phyloP scores from a whole-genome alignment of 2,888 invertebrate species.

The Diachrysia chrysitis region DNA sequence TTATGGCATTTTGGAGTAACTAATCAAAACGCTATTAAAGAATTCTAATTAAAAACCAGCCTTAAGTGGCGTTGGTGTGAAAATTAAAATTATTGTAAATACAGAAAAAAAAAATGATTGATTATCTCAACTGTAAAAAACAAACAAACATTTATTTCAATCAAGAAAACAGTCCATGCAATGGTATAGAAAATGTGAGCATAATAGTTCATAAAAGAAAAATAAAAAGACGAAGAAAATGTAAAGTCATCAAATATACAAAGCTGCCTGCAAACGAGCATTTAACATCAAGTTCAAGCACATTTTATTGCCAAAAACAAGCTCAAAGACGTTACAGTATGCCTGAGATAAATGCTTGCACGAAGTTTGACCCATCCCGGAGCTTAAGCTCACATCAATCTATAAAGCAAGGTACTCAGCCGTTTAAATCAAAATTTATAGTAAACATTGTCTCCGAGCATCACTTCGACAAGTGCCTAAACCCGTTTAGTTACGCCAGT shows the following conservation, averaged over 20 bases:
- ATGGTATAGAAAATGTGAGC: conserved; percentile 27
- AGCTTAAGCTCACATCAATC: conserved; percentile 9
- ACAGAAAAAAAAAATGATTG: neutral
- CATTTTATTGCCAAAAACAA: neutral
- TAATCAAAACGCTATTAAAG: neutral
- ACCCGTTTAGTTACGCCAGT: conserved; percentile 18
- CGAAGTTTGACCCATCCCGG: neutral
- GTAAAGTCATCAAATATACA: conserved; percentile 12
- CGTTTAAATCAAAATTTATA: conserved; percentile 25
- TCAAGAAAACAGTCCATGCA: conserved; percentile 8
- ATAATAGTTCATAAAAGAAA: conserved; percentile 35
- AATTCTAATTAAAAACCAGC: neutral
- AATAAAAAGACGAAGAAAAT: conserved; percentile 23
- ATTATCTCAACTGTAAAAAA: conserved; percentile 17
- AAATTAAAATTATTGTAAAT: neutral
- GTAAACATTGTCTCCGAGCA: conserved; percentile 35
- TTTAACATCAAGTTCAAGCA: conserved; percentile 21
- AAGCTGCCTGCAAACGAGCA: conserved; percentile 6
- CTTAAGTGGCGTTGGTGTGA: too few species aligned
- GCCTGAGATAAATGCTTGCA: conserved; percentile 29
- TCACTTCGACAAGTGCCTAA: conserved; percentile 2
- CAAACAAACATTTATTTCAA: conserved; percentile 5
- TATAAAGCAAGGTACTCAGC: neutral
- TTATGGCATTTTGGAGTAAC: conserved; percentile 3
- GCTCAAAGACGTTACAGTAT: conserved; percentile 25